Conservation (phyloP, 2,888 invertebrate genomes). For the Papilio gigon region DNA sequence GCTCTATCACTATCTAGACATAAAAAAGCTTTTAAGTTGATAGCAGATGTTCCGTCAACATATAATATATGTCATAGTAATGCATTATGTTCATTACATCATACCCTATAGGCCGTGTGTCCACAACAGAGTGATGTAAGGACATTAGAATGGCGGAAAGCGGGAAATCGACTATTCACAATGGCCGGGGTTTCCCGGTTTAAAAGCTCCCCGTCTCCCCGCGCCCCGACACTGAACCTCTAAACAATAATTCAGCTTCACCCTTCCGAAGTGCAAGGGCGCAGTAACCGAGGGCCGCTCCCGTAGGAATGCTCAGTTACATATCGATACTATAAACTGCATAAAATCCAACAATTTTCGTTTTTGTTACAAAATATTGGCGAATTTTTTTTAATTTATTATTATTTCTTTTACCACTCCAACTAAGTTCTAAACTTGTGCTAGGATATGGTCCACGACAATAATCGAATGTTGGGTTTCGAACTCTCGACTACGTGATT, state of each 20-base stretch:
- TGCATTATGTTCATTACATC: not conserved
- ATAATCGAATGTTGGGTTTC: no score
- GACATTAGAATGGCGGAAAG: slow-evolving; percentile 80
- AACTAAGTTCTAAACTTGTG: no score
- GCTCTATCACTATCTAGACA: not conserved
- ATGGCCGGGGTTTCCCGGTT: slow-evolving; percentile 81
- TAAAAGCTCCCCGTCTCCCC: slow-evolving; percentile 66
- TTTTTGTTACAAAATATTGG: not conserved
- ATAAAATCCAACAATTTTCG: not conserved
- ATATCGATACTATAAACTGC: slow-evolving; percentile 36
- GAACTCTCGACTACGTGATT: no score
- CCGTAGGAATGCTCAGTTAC: slow-evolving; percentile 54
- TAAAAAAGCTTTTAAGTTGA: not conserved
- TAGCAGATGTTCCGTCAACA: not conserved
- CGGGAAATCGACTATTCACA: slow-evolving; percentile 81
- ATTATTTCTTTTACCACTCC: no score
- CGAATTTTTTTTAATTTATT: no score
- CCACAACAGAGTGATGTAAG: slow-evolving; percentile 54
- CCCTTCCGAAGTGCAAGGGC: slow-evolving; percentile 83
- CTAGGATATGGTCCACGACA: no score
- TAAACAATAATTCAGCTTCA: slow-evolving; percentile 82
- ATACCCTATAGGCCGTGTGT: slow-evolving; percentile 49
- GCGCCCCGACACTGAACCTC: slow-evolving; percentile 61
- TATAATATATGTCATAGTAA: no score
- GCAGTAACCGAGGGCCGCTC: slow-evolving; percentile 73